phyloP scores from a whole-genome alignment of 2,797 vertebrate species.

The Carcharodon carcharias region DNA sequence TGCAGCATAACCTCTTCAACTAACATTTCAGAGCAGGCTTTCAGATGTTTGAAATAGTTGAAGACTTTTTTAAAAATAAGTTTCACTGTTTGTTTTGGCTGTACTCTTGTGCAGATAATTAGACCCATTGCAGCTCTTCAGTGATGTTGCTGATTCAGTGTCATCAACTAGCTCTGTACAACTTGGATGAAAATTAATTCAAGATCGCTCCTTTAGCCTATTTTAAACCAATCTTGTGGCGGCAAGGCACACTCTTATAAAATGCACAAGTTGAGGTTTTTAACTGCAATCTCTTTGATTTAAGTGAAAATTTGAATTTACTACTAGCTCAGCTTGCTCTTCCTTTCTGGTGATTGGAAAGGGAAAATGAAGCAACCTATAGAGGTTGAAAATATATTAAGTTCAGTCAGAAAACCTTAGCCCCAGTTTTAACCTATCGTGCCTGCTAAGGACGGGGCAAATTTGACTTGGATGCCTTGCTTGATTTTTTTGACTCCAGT shows the following conservation, averaged over 20 bases:
- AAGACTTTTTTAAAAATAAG: background rate
- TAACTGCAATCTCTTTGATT: background rate
- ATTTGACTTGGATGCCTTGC: background rate
- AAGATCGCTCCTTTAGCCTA: background rate
- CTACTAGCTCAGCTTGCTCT: background rate
- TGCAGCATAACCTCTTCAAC: background rate
- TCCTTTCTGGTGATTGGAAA: background rate
- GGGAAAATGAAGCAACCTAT: background rate
- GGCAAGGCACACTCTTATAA: background rate
- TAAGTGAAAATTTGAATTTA: background rate
- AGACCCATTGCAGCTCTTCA: background rate
- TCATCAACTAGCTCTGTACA: background rate
- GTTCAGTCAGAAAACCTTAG: background rate
- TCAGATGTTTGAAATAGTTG: slow-evolving; percentile 24
- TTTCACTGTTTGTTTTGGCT: background rate
- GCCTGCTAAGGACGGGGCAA: background rate
- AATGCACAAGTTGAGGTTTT: background rate
- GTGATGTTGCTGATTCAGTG: background rate
- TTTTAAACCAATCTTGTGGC: background rate
- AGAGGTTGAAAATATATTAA: background rate
- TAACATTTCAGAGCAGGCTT: background rate
- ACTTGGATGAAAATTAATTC: background rate
- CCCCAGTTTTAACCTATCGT: background rate
- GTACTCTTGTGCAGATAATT: background rate
- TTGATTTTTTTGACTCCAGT: background rate